Percentiles rank a stretch among this genome's conserved stretches.
Evolutionary conservation across 1,140 invertebrate species (phyloP).

Genomic region (Drosophila nebulosa): DNA sequence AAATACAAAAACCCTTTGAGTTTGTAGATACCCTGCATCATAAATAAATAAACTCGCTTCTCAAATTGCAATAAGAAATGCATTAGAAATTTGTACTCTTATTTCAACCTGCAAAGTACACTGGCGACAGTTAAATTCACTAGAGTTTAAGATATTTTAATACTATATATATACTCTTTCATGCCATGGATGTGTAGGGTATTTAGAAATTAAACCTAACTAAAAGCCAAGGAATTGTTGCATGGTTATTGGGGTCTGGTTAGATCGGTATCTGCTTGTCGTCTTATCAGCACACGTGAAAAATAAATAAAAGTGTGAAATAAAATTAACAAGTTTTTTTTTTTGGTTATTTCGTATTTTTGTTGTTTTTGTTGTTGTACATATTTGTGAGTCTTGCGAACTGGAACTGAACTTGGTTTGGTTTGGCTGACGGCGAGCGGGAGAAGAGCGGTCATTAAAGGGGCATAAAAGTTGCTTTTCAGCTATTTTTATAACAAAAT

Average conservation of each 20-base stretch:
- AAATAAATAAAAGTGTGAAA: constrained; percentile 47
- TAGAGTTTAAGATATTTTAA: no score
- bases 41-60: background rate
- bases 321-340: constrained; percentile 11
- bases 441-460: background rate
- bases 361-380: background rate
- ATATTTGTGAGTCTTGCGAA: background rate
- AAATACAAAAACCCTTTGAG: background rate
- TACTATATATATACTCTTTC: background rate
- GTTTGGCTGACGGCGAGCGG: background rate
- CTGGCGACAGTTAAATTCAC: background rate
- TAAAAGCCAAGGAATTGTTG: background rate
- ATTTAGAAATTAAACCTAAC: background rate
- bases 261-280: constrained; percentile 3
- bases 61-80: background rate
- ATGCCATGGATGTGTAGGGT: background rate
- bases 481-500: constrained; percentile 38
- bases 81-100: background rate
- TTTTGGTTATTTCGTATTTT: background rate
- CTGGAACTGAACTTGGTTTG: constrained; percentile 53
- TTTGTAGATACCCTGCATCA: background rate
- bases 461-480: background rate
- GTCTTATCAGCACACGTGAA: constrained; percentile 65
- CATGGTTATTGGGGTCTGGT: background rate
- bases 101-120: background rate